phyloP scores from a whole-genome alignment of 2,888 invertebrate genomes.

The Cistogaster globosa region DNA sequence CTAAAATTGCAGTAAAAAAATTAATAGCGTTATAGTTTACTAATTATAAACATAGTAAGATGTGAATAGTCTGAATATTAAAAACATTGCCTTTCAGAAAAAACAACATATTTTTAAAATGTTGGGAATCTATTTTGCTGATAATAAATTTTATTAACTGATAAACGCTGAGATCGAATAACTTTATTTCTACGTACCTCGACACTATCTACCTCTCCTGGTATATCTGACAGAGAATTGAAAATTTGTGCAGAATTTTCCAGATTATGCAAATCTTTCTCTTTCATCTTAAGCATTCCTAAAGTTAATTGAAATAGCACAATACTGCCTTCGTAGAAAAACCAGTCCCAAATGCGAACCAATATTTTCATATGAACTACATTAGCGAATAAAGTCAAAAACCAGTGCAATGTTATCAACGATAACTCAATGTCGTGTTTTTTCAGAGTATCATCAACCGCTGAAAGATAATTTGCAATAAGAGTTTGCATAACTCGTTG shows the following conservation, averaged over 20 bases:
- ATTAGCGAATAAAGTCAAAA: conserved; percentile 97
- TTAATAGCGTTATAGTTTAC: neutral
- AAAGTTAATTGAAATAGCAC: conserved; percentile 96
- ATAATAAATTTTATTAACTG: too few relatives aligned
- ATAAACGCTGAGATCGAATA: too few relatives aligned
- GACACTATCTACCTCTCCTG: conserved; percentile 96
- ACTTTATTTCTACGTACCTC: conserved; percentile 72
- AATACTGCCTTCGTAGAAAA: conserved; percentile 97
- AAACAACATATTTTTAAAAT: too few relatives aligned
- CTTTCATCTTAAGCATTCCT: conserved; percentile 96
- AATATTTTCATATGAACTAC: conserved; percentile 98
- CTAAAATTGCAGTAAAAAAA: conserved; percentile 39
- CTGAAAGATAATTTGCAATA: conserved; percentile 94
- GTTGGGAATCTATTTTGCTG: too few relatives aligned
- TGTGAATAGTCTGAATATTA: neutral
- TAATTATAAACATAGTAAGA: neutral
- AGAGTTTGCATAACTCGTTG: conserved; percentile 97
- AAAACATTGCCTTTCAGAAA: too few relatives aligned
- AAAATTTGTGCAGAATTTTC: conserved; percentile 99
- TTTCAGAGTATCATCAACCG: conserved; percentile 94
- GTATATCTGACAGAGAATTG: conserved; percentile 97
- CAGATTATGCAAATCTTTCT: conserved; percentile 90
- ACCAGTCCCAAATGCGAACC: conserved; percentile 96
- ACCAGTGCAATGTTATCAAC: conserved; percentile 98
- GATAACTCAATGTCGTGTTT: conserved; percentile 98